These are phyloP conservation scores for Amiota minor DNA, from an alignment of 2,888 invertebrate genomes.

Conservation along the genomic window DNA sequence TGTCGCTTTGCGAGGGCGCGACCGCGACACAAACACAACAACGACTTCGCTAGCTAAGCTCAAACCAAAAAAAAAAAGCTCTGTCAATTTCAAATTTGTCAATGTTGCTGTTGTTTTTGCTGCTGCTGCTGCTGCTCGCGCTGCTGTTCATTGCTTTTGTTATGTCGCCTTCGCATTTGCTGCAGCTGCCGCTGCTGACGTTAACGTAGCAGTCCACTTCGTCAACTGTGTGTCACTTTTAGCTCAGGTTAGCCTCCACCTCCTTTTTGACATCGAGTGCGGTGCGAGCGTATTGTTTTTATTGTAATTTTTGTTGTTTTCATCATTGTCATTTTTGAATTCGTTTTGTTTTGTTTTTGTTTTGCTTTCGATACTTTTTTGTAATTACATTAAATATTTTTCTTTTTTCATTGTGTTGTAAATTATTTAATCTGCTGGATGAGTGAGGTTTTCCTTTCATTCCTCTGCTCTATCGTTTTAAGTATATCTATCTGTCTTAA, in stretches of 20 bases:
- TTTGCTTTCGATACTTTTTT: slow-evolving; percentile 16
- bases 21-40: slow-evolving; percentile 33
- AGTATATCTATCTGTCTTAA: too few species aligned
- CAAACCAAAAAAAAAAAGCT: too few species aligned
- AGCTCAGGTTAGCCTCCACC: slow-evolving; percentile 60
- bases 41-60: too few species aligned
- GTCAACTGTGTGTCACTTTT: slow-evolving; percentile 36
- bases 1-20: slow-evolving; percentile 56
- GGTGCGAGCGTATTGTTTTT: slow-evolving; percentile 47
- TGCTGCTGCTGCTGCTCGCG: slow-evolving; percentile 38
- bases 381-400: slow-evolving; percentile 35
- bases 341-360: slow-evolving; percentile 29
- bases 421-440: too few species aligned
- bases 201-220: not conserved
- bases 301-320: slow-evolving; percentile 38
- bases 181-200: not conserved
- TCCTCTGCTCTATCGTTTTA: too few species aligned
- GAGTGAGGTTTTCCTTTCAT: too few species aligned
- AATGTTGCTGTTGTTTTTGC: slow-evolving; percentile 45
- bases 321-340: slow-evolving; percentile 40
- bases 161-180: slow-evolving; percentile 9
- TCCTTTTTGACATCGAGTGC: slow-evolving; percentile 58
- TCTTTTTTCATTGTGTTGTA: slow-evolving; percentile 29
- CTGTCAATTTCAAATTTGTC: too few species aligned
- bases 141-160: slow-evolving; percentile 25